Conservation (phyloP, 2,797 vertebrate genomes). For the Parotocinclus haroldoi region DNA sequence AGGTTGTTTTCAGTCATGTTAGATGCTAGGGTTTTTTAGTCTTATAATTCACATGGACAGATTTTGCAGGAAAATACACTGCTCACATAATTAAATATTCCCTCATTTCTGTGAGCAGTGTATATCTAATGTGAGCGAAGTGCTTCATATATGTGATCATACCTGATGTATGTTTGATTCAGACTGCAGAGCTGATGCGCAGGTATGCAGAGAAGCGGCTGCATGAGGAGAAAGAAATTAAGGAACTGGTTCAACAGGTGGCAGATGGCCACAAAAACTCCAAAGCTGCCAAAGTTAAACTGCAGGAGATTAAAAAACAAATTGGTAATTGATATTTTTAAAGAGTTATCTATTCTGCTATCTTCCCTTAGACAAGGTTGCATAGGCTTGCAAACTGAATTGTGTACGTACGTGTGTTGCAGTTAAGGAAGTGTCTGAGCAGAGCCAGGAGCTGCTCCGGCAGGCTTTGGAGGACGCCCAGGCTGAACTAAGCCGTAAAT, state of each 20-base stretch:
- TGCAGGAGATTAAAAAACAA: slow-evolving; percentile 75
- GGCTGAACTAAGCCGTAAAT: slow-evolving; percentile 73
- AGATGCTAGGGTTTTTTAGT: no score
- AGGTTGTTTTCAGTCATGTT: no score
- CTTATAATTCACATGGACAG: no score
- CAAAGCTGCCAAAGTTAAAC: slow-evolving; percentile 73
- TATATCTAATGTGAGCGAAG: background rate
- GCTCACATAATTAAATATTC: no score
- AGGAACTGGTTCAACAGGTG: slow-evolving; percentile 79
- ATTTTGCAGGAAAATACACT: no score
- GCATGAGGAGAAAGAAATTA: slow-evolving; percentile 74
- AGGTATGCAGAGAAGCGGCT: slow-evolving; percentile 70
- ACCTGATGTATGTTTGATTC: slow-evolving; percentile 31
- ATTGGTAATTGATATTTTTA: no score
- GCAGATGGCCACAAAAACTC: slow-evolving; percentile 80
- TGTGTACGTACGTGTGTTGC: slow-evolving; percentile 28
- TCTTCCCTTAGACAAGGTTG: no score
- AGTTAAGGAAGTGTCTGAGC: slow-evolving; percentile 83
- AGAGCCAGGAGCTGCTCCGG: slow-evolving; percentile 73
- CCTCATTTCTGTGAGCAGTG: no score
- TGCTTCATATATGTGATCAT: no score
- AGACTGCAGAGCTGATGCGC: slow-evolving; percentile 77
- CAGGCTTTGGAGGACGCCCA: slow-evolving; percentile 73
- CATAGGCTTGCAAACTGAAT: background rate
- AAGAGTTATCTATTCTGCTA: no score